Evolutionary conservation across 2,888 invertebrate genomes (phyloP), one percentile per base, ranked within the genome.

Genomic region (Tortrix viridana): DNA sequence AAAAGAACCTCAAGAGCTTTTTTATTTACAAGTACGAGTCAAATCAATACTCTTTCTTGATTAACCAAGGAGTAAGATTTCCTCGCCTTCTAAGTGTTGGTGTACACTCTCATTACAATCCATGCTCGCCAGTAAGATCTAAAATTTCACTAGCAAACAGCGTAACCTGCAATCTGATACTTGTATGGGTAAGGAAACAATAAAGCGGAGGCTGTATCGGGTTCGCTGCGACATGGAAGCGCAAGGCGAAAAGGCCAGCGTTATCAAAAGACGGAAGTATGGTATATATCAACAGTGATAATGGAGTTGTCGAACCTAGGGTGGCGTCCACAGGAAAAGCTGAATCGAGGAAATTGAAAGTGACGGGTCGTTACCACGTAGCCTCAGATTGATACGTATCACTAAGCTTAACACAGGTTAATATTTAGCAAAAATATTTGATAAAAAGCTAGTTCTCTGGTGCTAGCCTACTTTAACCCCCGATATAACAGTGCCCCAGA

Each of bases 211-310:
- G 64, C 61, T 63, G 70, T 74, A 69, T 73, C 50, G 19, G 20
- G 52, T 65, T 62, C 52, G 16, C 18, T 19, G 20, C 65, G 61
- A 63, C 49, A 38, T 37, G 26, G 12, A 57, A 22, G 19, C 44
- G 73, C 70, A 79, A 77, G 80, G 74, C 77, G 79, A 81, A 73
- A 79, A 82, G 82, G 78, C 74, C 82, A 79, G 77, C 76, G 79
- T 80, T 74, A 79, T 74, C 74, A 79, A 81, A 79, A 76, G 77
- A 74, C 86, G 86, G 88, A 89, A 84, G 87, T 81, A 75, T 74
- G 81, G 84, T 86, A 89, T 90, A 89, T 88, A 89, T 89, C 89
- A 88, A 81, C 79, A 69, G 72, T 81, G 83, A 88, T 89, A 88
- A 89, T 85, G 74, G 82, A 82, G 82, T 85, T 82, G 83, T 84